These are phyloP conservation scores for Mugil cephalus DNA, from an alignment of 2,113 vertebrate genomes.

Conservation along the genomic window DNA sequence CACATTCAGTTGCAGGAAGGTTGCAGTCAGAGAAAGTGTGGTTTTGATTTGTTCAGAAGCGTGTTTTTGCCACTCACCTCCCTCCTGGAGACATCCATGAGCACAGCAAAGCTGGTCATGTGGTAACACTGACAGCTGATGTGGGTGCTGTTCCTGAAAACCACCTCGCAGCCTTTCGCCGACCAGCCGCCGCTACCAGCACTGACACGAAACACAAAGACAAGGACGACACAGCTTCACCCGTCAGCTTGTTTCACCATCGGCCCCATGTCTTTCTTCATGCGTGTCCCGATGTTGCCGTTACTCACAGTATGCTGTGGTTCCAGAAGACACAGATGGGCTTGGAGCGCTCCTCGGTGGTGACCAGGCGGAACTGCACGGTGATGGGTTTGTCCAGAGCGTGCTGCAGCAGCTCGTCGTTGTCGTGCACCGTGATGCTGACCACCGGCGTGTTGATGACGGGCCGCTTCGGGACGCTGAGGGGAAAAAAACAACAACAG, in stretches of 20 bases:
- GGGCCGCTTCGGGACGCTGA: constrained; percentile 94
- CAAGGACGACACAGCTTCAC: background rate
- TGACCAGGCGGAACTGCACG: constrained; percentile 93
- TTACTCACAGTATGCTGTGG: constrained; percentile 91
- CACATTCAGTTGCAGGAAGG: background rate
- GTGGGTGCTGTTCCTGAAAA: constrained; percentile 92
- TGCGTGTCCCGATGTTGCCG: background rate
- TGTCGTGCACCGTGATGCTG: constrained; percentile 91
- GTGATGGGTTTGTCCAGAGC: constrained; percentile 90
- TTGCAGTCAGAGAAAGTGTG: background rate
- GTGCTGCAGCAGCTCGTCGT: constrained; percentile 82
- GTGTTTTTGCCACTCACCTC: constrained; percentile 82
- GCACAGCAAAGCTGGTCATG: constrained; percentile 94
- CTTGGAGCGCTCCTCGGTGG: constrained; percentile 94
- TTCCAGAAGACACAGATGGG: constrained; percentile 99
- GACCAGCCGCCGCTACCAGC: constrained; percentile 90
- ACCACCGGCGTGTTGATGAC: constrained; percentile 95
- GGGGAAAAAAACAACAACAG: background rate
- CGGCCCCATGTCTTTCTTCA: background rate
- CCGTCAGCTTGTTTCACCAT: background rate
- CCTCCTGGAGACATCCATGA: constrained; percentile 94
- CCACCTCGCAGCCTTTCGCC: constrained; percentile 92
- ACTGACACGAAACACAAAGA: constrained; percentile 45
- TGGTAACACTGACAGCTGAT: constrained; percentile 97
- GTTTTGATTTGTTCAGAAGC: background rate